phyloP scores from a whole-genome alignment of 2,797 vertebrate genomes.

The Notamacropus eugenii region DNA sequence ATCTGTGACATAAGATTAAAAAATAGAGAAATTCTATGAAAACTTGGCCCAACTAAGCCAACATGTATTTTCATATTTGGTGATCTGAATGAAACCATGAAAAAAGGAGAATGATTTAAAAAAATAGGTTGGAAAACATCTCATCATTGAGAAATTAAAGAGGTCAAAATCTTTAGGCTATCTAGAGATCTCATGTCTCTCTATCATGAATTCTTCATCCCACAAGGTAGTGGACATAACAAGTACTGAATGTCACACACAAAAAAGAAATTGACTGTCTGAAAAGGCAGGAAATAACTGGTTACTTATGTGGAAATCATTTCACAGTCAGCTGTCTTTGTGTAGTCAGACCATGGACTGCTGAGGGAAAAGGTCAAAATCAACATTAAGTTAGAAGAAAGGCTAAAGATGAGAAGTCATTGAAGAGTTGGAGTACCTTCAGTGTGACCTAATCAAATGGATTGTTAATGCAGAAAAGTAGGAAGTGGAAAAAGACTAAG shows the following conservation, averaged over 20 bases:
- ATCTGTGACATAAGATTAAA: not conserved
- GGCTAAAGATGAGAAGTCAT: not conserved
- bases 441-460: not conserved
- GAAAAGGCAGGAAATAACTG: not conserved
- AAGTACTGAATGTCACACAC: not conserved
- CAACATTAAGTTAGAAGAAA: not conserved
- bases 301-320: too few species aligned
- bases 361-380: not conserved
- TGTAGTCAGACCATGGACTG: not conserved
- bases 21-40: not conserved
- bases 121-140: not conserved
- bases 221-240: not conserved
- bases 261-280: not conserved
- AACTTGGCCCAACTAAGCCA: not conserved
- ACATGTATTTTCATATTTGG: not conserved
- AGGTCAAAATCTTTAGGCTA: not conserved
- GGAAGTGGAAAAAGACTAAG: not conserved
- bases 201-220: not conserved
- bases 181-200: not conserved
- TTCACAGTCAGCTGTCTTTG: too few species aligned
- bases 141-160: not conserved
- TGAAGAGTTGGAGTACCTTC: not conserved
- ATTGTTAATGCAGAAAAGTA: not conserved
- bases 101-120: not conserved
- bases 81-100: not conserved